These are phyloP conservation scores for Sinosuthora webbiana DNA, from an alignment of 2,113 vertebrate genomes.

Conservation along the genomic window DNA sequence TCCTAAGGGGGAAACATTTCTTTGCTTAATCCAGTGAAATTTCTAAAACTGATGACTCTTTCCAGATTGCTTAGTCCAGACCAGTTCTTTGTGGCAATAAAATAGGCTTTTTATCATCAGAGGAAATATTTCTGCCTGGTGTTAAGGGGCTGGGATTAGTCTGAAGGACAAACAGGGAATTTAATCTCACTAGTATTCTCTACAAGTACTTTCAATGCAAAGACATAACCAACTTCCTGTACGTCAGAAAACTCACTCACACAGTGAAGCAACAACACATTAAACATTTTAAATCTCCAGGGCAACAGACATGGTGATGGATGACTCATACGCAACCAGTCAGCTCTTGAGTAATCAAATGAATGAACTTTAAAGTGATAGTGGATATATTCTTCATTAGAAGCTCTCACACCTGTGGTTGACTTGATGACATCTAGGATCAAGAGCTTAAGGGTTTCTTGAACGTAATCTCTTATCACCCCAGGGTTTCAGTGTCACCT, in stretches of 20 bases:
- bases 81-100: not conserved
- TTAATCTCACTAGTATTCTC: not conserved
- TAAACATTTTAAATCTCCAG: not conserved
- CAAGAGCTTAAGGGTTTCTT: not conserved
- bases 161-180: not conserved
- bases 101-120: not conserved
- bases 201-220: not conserved
- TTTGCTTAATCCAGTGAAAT: not conserved
- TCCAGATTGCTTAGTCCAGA: not conserved
- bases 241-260: not conserved
- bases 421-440: not conserved
- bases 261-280: not conserved
- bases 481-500: rapidly evolving
- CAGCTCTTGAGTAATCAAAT: not conserved
- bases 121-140: not conserved
- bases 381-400: not conserved
- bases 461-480: not conserved
- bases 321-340: not conserved
- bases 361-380: not conserved
- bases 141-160: not conserved
- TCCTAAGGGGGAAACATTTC: not conserved
- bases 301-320: not conserved
- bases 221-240: not conserved
- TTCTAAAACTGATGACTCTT: not conserved
- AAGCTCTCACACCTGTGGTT: not conserved